phyloP scores from a whole-genome alignment of 2,113 vertebrate species.

The Machaerirhynchus nigripectus region DNA sequence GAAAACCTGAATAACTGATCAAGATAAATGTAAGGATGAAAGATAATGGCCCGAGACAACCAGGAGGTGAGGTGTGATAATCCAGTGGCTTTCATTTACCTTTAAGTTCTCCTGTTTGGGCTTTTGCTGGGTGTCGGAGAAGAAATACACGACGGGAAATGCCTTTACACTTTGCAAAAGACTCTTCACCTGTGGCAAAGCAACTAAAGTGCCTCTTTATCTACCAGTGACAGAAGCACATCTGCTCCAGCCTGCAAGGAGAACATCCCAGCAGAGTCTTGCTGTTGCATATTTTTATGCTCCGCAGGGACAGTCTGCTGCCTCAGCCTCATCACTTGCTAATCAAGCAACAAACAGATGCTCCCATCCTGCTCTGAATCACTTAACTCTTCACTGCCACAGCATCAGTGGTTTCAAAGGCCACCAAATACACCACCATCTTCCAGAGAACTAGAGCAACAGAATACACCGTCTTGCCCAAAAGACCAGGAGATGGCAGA shows the following conservation, averaged over 20 bases:
- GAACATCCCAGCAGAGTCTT: slow-evolving; percentile 26
- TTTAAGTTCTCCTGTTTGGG: background rate
- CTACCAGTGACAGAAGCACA: background rate
- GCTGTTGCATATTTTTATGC: slow-evolving; percentile 59
- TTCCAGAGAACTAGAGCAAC: background rate
- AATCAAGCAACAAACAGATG: slow-evolving; percentile 60
- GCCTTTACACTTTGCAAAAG: background rate
- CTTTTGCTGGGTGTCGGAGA: background rate
- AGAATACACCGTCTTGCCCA: background rate
- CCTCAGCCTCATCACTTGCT: slow-evolving; percentile 60
- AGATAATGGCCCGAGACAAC: background rate
- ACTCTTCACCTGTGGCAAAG: background rate
- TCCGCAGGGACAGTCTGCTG: slow-evolving; percentile 17
- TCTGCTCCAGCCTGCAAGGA: background rate
- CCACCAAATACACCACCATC: background rate
- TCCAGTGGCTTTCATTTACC: background rate
- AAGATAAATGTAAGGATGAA: background rate
- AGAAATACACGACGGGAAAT: background rate
- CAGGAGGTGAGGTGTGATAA: background rate
- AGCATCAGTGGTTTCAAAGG: background rate
- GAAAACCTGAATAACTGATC: background rate
- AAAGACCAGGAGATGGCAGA: background rate
- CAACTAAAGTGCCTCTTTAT: slow-evolving; percentile 5
- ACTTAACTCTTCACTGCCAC: slow-evolving; percentile 27
- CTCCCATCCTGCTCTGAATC: slow-evolving; percentile 19